Evolutionary conservation across 2,797 vertebrate species (phyloP).

Genomic region (Dendrocincla fuliginosa): DNA sequence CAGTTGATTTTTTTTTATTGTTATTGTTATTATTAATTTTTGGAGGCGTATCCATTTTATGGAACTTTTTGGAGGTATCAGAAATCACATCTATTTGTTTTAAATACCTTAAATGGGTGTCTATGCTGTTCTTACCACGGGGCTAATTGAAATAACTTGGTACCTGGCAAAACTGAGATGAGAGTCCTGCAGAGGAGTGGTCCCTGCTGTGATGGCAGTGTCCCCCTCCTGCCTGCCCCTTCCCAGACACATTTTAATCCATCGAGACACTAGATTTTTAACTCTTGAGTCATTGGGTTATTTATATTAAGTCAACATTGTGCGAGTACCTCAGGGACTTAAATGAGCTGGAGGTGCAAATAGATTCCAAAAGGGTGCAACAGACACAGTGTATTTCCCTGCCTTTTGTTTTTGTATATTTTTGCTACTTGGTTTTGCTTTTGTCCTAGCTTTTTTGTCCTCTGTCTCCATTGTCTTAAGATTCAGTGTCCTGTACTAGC

Average conservation of each 20-base stretch:
- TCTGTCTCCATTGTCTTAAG: conserved; percentile 82
- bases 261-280: conserved; percentile 63
- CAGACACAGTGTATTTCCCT: conserved; percentile 81
- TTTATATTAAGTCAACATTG: conserved; percentile 76
- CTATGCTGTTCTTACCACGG: conserved; percentile 29
- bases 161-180: conserved; percentile 27
- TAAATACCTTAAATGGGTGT: conserved; percentile 13
- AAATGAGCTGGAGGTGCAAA: conserved; percentile 86
- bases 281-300: conserved; percentile 74
- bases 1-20: conserved; percentile 21
- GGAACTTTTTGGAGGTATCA: conserved; percentile 60
- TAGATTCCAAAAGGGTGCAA: conserved; percentile 84
- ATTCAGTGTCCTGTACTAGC: conserved; percentile 91
- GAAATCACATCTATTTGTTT: conserved; percentile 34
- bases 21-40: neutral
- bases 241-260: conserved; percentile 57
- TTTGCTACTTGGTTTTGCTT: conserved; percentile 78
- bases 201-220: conserved; percentile 15
- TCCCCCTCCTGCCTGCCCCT: conserved; percentile 31
- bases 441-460: conserved; percentile 77
- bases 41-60: conserved; percentile 54
- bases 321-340: conserved; percentile 93
- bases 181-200: conserved; percentile 16
- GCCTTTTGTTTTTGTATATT: conserved; percentile 82
- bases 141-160: conserved; percentile 19